These are phyloP conservation scores for Drosophila melanogaster DNA, from an alignment of 1,140 invertebrate genomes.

Conservation along the genomic window DNA sequence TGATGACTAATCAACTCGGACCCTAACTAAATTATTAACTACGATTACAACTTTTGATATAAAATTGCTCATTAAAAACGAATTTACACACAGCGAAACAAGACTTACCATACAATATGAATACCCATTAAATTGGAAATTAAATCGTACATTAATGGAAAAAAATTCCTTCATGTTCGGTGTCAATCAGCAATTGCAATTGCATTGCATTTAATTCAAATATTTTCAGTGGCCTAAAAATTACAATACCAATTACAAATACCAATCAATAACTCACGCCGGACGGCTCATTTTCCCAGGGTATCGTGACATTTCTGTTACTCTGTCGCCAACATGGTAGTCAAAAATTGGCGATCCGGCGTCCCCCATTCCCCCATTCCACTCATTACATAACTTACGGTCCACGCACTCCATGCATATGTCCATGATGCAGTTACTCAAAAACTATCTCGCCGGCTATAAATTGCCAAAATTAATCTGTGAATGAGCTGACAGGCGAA, in stretches of 20 bases:
- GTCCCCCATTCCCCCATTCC: conserved; percentile 2
- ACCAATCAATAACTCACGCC: conserved; percentile 34
- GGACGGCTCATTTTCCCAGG: conserved; percentile 41
- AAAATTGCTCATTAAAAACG: no score
- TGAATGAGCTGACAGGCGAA: conserved; percentile 74
- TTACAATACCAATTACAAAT: not conserved
- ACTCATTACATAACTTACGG: conserved; percentile 66
- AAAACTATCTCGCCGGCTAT: conserved; percentile 69
- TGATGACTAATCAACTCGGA: no score
- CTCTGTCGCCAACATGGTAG: conserved; percentile 13
- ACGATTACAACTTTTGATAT: no score
- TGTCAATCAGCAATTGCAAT: conserved; percentile 12
- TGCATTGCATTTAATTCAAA: conserved; percentile 7
- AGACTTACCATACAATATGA: no score
- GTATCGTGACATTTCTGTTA: conserved; percentile 38
- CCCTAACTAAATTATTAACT: no score
- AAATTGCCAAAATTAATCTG: conserved; percentile 80
- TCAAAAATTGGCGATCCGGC: conserved; percentile 7
- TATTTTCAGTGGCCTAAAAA: conserved; percentile 17
- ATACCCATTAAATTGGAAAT: not conserved
- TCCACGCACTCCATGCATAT: conserved; percentile 43
- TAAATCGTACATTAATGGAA: no score
- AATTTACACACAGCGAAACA: no score
- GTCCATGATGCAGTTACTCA: conserved; percentile 72
- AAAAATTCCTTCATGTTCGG: not conserved